Percentiles rank a stretch among this genome's conserved stretches.
phyloP scores from a whole-genome alignment of 2,797 vertebrate genomes.

The Hippopotamyrus pictus region DNA sequence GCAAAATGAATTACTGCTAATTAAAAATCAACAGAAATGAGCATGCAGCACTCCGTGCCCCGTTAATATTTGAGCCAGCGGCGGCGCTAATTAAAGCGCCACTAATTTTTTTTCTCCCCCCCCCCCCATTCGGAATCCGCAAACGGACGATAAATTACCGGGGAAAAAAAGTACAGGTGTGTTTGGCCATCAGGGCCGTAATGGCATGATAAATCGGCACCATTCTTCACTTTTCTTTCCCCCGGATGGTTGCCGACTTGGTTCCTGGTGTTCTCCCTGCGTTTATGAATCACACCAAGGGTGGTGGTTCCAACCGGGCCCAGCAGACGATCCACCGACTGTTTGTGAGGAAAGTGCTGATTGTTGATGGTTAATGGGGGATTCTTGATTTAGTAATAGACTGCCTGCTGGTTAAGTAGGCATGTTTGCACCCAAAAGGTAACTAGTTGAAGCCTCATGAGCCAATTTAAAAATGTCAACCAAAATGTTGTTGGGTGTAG shows the following conservation, averaged over 20 bases:
- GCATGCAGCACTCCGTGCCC: conserved; percentile 99
- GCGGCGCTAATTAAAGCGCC: conserved; percentile 99
- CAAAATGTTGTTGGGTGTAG: background rate
- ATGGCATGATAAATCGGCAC: conserved; percentile 99
- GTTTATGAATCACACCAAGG: conserved; percentile 70
- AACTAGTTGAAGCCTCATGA: background rate
- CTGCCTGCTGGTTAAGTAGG: background rate
- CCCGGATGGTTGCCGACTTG: conserved; percentile 77
- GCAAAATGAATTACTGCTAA: conserved; percentile 99
- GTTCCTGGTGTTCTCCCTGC: conserved; percentile 95
- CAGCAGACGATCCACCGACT: background rate
- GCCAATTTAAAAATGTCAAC: background rate
- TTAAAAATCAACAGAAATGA: conserved; percentile 99
- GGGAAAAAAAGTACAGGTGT: conserved; percentile 97
- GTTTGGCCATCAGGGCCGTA: conserved; percentile 98
- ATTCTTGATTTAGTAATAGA: background rate
- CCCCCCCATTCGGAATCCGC: conserved; percentile 95
- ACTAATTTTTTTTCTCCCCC: conserved; percentile 87
- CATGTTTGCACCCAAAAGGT: background rate
- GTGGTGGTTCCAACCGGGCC: background rate
- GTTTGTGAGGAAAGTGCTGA: background rate
- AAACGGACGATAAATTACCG: conserved; percentile 99
- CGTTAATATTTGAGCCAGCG: conserved; percentile 99
- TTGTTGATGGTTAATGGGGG: background rate
- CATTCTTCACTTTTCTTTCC: conserved; percentile 95